A percentile compares a stretch with the other conserved stretches of the same genome.
phyloP scores from a whole-genome alignment of 2,797 vertebrate species.

The Phalloptychus januarius region DNA sequence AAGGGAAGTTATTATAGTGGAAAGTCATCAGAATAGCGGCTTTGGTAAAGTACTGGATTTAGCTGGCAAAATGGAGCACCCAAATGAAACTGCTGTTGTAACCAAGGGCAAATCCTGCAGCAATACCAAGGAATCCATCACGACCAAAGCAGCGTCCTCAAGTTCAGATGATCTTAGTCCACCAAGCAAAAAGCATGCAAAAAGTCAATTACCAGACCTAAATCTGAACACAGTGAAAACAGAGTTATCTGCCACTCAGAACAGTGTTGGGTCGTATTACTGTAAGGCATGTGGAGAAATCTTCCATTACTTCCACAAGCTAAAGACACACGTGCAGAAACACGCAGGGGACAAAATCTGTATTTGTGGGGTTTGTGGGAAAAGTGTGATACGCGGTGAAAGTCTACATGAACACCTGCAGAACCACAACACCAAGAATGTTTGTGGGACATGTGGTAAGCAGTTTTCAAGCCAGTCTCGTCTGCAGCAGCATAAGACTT shows the following conservation, averaged over 20 bases:
- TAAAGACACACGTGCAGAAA: conserved; percentile 28
- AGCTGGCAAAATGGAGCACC: conserved; percentile 5
- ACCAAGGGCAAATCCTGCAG: not conserved
- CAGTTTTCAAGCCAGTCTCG: conserved; percentile 19
- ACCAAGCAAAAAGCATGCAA: not conserved
- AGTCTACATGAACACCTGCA: conserved; percentile 36
- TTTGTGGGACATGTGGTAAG: conserved; percentile 35
- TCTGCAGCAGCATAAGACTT: conserved; percentile 25
- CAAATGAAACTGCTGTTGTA: not conserved
- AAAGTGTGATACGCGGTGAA: conserved; percentile 2
- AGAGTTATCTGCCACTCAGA: not conserved
- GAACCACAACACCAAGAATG: conserved; percentile 26
- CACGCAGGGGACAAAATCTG: conserved; percentile 24
- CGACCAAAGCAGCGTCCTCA: not conserved
- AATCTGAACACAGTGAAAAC: conserved; percentile 9
- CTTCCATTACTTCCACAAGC: conserved; percentile 41
- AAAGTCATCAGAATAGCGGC: not conserved
- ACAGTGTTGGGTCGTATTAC: not conserved
- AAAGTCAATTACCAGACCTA: not conserved
- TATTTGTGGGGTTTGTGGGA: conserved; percentile 51
- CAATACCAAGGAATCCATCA: not conserved
- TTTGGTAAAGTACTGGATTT: not conserved
- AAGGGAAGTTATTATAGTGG: not conserved
- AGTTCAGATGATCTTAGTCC: not conserved
- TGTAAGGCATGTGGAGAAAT: conserved; percentile 42